These are phyloP conservation scores for Dicrurus megarhynchus DNA, from an alignment of 2,113 vertebrate species.

Conservation along the genomic window DNA sequence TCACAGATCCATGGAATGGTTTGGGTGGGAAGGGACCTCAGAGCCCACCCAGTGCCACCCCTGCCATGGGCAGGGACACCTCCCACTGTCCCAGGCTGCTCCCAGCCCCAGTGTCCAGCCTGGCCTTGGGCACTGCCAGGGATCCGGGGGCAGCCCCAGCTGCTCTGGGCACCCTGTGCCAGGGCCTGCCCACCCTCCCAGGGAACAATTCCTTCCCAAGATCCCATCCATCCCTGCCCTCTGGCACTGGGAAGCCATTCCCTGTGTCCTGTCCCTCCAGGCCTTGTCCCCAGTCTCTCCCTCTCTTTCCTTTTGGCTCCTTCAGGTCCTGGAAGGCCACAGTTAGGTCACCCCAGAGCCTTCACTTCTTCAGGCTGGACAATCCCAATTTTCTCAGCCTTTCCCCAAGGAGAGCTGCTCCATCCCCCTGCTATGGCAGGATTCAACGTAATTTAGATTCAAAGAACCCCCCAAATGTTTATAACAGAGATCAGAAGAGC, in stretches of 20 bases:
- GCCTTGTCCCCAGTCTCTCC: background rate
- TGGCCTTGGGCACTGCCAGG: background rate
- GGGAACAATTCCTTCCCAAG: background rate
- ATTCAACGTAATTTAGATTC: background rate
- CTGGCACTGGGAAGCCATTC: background rate
- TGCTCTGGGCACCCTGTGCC: background rate
- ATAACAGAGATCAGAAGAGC: background rate
- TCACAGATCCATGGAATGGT: background rate
- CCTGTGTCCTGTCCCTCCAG: background rate
- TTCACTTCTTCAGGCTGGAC: background rate
- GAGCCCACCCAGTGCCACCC: background rate
- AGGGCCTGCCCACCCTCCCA: background rate
- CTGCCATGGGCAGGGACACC: background rate
- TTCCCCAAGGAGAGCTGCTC: background rate
- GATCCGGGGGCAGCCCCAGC: background rate
- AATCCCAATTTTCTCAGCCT: background rate
- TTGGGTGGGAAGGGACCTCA: background rate
- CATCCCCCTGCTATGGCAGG: background rate
- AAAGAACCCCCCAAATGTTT: background rate
- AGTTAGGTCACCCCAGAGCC: background rate
- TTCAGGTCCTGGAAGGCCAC: background rate
- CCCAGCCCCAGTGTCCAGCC: background rate
- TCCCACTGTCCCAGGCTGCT: background rate
- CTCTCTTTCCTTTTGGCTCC: background rate
- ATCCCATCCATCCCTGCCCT: background rate